Evolutionary conservation across 2,113 vertebrate species (phyloP), one percentile per base, ranked within the genome.

Genomic region (Labeo catla): DNA sequence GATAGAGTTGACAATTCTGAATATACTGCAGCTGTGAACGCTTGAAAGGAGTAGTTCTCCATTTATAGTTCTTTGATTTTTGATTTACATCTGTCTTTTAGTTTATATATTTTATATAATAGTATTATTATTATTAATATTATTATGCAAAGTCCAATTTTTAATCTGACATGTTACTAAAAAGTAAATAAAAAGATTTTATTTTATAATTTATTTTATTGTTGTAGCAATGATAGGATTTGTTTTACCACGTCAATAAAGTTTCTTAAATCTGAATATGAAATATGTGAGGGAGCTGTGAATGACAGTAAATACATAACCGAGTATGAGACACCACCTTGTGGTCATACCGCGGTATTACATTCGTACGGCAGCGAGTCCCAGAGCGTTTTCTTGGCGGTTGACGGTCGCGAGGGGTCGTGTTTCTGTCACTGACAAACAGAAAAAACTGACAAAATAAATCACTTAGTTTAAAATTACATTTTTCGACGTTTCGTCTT

Each of bases 321-420:
- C 36, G 12, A 82, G 76, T 86, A 39, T 76, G 66, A 61, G 34
- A 52, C 61, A 36, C 87, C 89, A 87, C 78, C 90, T 86, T 84
- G 89, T 84, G 90, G 86, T 4, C 57, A 65, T 15, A 84, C 36
- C 39, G 66, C 23, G 36, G 34, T 8, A 87, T 68, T 85, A 63
- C 89, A 88, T 16, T 4, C 2, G 0, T 1, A 2, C 5, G 8
- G 9, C 8, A 34, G 19, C 16, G 10, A 28, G 63, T 7, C 23
- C 59, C 23, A 21, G 8, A 13, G 78, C 36, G 59, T 63, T 39
- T 66, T 49, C 9, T 50, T 81, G 61, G 12, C 21, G 59, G n/a
- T 2, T n/a, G 13, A 34, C n/a, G 36, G 12, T 47, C 57, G 39
- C 21, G 78, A 45, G 21, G 43, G 54, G 78, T 47, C 9, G 50